Evolutionary conservation across 1,140 invertebrate genomes (phyloP).

Genomic region (Pectinophora gossypiella): DNA sequence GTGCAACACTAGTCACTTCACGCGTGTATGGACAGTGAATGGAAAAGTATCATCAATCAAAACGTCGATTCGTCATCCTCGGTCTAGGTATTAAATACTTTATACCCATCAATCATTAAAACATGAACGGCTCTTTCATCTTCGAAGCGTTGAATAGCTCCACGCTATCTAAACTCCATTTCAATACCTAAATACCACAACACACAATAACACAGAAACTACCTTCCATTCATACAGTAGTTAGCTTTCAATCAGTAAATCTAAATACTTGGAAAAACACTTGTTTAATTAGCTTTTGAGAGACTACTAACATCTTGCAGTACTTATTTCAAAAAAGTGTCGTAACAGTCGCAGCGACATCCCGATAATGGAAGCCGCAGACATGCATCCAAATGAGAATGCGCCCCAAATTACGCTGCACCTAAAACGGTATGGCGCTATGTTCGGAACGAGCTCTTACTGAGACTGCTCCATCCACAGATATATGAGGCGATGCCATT

Average conservation of each 20-base stretch:
- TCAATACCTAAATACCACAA: no score
- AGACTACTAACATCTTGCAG: background rate
- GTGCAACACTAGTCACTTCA: background rate
- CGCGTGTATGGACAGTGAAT: background rate
- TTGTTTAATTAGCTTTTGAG: background rate
- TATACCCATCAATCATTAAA: background rate
- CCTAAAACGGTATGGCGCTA: background rate
- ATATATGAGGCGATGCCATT: background rate
- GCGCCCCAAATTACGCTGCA: conserved; percentile 1
- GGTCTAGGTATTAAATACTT: conserved; percentile 1
- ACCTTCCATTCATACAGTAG: background rate
- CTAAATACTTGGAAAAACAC: background rate
- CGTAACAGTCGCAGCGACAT: background rate
- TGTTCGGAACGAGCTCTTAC: background rate
- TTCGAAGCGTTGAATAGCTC: no score
- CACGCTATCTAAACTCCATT: no score
- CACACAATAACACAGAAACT: no score
- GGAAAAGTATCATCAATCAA: conserved; percentile 2
- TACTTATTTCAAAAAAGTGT: background rate
- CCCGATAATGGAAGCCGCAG: background rate
- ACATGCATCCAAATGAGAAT: conserved; percentile 1
- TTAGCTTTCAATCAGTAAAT: background rate
- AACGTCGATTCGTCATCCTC: background rate
- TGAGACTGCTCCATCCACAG: background rate
- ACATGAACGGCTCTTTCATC: no score